Evolutionary conservation across 2,797 vertebrate genomes (phyloP), one percentile per base, ranked within the genome.

Genomic region (Micrastur ruficollis): DNA sequence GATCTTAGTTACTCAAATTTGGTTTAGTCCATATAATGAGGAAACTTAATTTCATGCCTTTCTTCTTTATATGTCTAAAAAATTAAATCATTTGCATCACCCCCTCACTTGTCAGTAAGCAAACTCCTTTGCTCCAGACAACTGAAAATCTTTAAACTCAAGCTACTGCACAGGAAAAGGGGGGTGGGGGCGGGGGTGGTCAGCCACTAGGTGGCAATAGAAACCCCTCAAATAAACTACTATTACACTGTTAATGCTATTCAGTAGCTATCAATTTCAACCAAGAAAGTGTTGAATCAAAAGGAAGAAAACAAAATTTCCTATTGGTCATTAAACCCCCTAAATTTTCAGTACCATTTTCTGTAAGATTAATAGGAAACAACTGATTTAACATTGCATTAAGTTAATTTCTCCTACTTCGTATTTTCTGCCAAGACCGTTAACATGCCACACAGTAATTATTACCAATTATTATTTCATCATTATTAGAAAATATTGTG

Each of bases 181-280:
- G 14, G 15, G 11, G 10, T 9, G 26, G 5, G 9, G 11, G 42
- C 14, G 42, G 15, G 3, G 47, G 31, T 36, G 36, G 17, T 56
- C 25, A 38, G 85, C 96, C 98, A 95, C 97, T 97, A 98, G 98
- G 91, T 98, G 98, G 98, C 98, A 95, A 89, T 95, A 97, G 90
- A 98, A 98, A 97, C 91, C 95, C 96, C 97, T 81, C 46, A 84
- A 97, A 97, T 62, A 67, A 55, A 21, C 34, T 16, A 4, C 71
- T 5, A 8, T 52, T 83, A 12, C 12, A 0, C 26, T 7, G 6
- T 8, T 34, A 17, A 1, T 0, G 29, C 42, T 27, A 0, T 2
- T 49, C n/a, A 1, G 8, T 4, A n/a, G 21, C 27, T 13, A 36
- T 2, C 21, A 4, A 18, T 71, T 93, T 49, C 63, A 42, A 6